phyloP scores from a whole-genome alignment of 2,888 invertebrate species.

The Norana najaformis region DNA sequence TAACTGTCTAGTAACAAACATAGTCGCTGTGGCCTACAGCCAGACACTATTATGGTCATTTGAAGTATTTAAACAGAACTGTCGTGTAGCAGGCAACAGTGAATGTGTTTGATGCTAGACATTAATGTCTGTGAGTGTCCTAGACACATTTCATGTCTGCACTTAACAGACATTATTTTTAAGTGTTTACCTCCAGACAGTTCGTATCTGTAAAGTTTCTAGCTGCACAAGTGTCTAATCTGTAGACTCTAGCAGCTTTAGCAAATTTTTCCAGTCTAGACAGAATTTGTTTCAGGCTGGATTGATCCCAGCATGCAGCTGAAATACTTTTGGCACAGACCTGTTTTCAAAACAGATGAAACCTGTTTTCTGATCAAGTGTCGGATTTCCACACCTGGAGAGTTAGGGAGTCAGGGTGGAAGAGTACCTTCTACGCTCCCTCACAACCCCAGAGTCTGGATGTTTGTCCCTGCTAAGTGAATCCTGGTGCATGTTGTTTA shows the following conservation, averaged over 20 bases:
- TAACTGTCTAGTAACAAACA: too few species aligned
- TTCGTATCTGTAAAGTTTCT: too few species aligned
- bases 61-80: too few species aligned
- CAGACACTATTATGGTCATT: too few species aligned
- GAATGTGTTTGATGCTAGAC: too few species aligned
- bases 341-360: not conserved
- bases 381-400: not conserved
- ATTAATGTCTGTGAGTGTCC: not conserved
- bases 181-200: too few species aligned
- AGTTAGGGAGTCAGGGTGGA: not conserved
- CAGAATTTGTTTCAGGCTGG: not conserved
- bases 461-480: not conserved
- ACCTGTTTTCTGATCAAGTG: not conserved
- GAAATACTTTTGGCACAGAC: not conserved
- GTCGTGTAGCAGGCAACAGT: too few species aligned
- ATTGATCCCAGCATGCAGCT: not conserved
- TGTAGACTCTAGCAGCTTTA: conserved; percentile 1
- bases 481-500: not conserved
- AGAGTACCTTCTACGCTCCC: not conserved
- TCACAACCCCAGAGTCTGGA: not conserved
- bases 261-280: not conserved
- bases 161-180: too few species aligned
- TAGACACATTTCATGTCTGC: not conserved
- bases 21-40: too few species aligned
- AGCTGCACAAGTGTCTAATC: not conserved